Conservation (phyloP, 1,140 invertebrate species). For the Cyrtorhinus lividipennis region DNA sequence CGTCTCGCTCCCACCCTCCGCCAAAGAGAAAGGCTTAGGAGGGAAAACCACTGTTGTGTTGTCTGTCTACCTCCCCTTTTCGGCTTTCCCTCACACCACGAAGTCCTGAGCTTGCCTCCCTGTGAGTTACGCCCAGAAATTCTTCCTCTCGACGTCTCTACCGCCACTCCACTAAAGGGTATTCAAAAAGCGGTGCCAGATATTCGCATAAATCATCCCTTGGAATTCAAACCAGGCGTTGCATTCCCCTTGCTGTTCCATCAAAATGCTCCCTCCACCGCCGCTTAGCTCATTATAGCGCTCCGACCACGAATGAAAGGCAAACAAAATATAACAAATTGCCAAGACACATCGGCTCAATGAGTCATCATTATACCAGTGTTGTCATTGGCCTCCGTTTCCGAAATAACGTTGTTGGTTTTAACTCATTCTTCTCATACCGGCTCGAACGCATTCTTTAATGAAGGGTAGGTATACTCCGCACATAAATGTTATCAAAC, state of each 20-base stretch:
- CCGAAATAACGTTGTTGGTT: too few relatives aligned
- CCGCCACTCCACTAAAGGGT: background rate
- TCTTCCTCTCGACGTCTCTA: background rate
- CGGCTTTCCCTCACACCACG: background rate
- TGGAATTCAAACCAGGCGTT: background rate
- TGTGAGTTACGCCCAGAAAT: background rate
- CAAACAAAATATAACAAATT: background rate
- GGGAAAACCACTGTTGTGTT: background rate
- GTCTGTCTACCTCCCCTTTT: background rate
- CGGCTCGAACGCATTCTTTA: too few relatives aligned
- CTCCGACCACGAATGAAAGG: background rate
- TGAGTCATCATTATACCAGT: too few relatives aligned
- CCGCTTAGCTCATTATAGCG: background rate
- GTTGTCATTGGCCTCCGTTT: too few relatives aligned
- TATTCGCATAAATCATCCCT: background rate
- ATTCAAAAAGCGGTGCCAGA: background rate
- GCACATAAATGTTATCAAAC: too few relatives aligned
- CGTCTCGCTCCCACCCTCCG: background rate
- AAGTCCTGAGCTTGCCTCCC: background rate
- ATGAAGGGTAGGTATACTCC: too few relatives aligned
- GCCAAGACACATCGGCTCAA: too few relatives aligned
- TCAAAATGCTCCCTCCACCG: background rate
- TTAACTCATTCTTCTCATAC: too few relatives aligned
- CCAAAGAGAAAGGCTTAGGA: background rate
- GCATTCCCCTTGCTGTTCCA: background rate